Evolutionary conservation across 1,140 invertebrate genomes (phyloP), one percentile per base, ranked within the genome.

Genomic region (Pristionchus pacificus): DNA sequence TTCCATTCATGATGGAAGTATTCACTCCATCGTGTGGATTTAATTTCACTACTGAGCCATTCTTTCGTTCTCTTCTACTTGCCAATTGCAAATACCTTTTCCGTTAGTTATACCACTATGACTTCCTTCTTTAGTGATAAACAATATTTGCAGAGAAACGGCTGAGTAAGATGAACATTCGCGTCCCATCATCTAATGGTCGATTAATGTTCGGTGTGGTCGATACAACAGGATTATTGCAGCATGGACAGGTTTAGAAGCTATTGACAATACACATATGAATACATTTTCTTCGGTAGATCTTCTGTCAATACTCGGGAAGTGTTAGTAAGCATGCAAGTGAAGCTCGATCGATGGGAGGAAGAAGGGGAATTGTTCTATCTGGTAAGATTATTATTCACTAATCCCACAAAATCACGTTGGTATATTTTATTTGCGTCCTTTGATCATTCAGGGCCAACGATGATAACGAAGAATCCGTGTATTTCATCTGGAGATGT

Each of bases 401-500:
- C 19, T 49, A 10, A 10, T 19, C 19, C 38, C 6, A 49, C 38
- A 49, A 49, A n/a, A n/a, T n/a, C n/a, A n/a, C n/a, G n/a, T n/a
- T n/a, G n/a, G n/a, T n/a, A n/a, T n/a, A n/a, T n/a, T n/a, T n/a
- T n/a, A n/a, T n/a, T n/a, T n/a, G n/a, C n/a, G n/a, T n/a, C n/a
- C n/a, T n/a, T n/a, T n/a, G n/a, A 49, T 49, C 64, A 65, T 28
- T 33, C 62, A 13, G 70, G 70, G 15, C 60, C 31, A 33, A 75
- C 82, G 2, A 60, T 82, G 62, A 72, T 80, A 27, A 83, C 82
- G 1, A 84, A 84, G 64, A 83, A 78, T 77, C 83, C 83, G 14
- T 84, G 82, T 60, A 78, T 83, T 30, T 77, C 80, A 62, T 73
- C 83, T 6, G 83, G 83, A 15, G 83, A 84, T 76, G 77, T 84